phyloP scores from a whole-genome alignment of 2,113 vertebrate species.

The Pandion haliaetus region DNA sequence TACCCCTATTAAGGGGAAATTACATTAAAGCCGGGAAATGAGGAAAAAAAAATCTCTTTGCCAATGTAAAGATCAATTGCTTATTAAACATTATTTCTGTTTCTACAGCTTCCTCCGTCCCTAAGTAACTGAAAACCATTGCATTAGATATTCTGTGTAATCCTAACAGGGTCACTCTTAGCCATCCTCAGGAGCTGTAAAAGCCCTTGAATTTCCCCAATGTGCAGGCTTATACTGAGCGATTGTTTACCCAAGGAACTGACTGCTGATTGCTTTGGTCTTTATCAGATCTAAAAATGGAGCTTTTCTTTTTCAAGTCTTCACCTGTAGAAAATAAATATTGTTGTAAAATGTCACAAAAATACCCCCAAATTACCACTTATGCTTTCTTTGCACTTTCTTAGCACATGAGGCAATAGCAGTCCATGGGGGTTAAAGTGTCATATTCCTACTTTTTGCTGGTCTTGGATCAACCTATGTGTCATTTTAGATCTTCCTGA shows the following conservation, averaged over 20 bases:
- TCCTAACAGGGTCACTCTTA: background rate
- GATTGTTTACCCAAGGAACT: background rate
- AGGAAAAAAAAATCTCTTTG: background rate
- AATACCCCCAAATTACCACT: background rate
- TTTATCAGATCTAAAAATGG: background rate
- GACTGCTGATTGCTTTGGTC: background rate
- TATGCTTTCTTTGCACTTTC: background rate
- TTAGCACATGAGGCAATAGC: background rate
- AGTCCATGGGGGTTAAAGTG: background rate
- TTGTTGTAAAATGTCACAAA: background rate
- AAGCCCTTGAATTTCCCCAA: background rate
- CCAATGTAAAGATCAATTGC: background rate
- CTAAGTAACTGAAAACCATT: background rate
- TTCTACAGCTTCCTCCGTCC: background rate
- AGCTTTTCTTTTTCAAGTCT: background rate
- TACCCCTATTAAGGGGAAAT: background rate
- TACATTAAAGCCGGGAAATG: background rate
- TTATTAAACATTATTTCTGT: background rate
- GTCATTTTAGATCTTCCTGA: background rate
- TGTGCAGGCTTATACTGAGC: background rate
- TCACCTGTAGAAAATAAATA: background rate
- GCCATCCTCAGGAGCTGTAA: background rate
- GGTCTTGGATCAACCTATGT: background rate
- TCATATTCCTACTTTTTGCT: background rate
- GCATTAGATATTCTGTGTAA: background rate